Percentiles rank a stretch among this genome's conserved stretches.
Evolutionary conservation across 2,113 vertebrate species (phyloP).

Genomic region (Tetrao urogallus): DNA sequence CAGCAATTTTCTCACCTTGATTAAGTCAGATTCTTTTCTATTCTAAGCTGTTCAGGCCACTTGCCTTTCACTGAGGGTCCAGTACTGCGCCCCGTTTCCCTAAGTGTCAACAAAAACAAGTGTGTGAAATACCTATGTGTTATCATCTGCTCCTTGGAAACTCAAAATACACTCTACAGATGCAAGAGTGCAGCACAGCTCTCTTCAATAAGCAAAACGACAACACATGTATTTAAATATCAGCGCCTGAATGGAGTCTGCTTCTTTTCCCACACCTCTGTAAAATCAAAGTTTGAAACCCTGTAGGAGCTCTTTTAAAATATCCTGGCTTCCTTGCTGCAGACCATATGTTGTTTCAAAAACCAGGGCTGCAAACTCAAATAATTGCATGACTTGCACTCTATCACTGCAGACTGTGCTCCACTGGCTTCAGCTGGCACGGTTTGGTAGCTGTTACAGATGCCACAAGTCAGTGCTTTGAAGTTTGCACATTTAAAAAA

Average conservation of each 20-base stretch:
- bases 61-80: background rate
- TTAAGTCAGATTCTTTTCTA: background rate
- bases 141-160: background rate
- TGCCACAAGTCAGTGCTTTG: constrained; percentile 82
- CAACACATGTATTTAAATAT: constrained; percentile 74
- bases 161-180: background rate
- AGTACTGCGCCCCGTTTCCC: background rate
- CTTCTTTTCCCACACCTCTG: constrained; percentile 77
- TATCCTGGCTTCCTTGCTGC: constrained; percentile 77
- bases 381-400: constrained; percentile 68
- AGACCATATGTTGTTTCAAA: constrained; percentile 80
- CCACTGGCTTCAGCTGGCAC: constrained; percentile 71
- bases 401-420: constrained; percentile 62
- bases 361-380: constrained; percentile 58
- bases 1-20: background rate
- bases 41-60: background rate
- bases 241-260: constrained; percentile 66
- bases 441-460: constrained; percentile 77
- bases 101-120: background rate
- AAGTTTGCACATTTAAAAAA: constrained; percentile 76
- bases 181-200: constrained; percentile 34
- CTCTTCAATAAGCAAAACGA: constrained; percentile 59
- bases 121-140: background rate
- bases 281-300: constrained; percentile 82
- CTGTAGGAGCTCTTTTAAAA: constrained; percentile 82